These are phyloP conservation scores for Aspidoscelis tigris DNA, from an alignment of 2,113 vertebrate species.

Conservation along the genomic window DNA sequence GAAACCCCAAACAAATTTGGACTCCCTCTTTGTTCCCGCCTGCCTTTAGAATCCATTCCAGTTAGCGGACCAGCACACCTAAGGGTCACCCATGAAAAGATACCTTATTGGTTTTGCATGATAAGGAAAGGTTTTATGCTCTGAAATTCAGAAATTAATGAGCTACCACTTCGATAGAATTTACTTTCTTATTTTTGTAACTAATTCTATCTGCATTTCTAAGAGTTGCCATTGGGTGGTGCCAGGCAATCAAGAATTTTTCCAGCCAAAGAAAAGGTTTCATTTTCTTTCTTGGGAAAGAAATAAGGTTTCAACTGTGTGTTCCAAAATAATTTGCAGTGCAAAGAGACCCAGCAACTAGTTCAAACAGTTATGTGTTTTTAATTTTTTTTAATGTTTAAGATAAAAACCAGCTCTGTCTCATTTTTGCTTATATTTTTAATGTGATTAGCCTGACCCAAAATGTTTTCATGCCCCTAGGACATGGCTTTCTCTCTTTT, in stretches of 20 bases:
- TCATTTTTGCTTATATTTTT: constrained; percentile 28
- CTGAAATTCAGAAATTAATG: not conserved
- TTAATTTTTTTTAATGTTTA: constrained; percentile 24
- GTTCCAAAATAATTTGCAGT: constrained; percentile 64
- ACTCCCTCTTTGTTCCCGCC: no score
- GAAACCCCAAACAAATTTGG: no score
- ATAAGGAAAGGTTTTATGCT: not conserved
- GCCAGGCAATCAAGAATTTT: constrained; percentile 72
- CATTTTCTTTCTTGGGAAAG: constrained; percentile 36
- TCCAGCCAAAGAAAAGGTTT: constrained; percentile 42
- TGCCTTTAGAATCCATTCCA: no score
- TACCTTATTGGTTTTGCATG: not conserved
- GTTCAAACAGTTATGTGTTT: constrained; percentile 57
- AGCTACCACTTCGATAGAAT: not conserved
- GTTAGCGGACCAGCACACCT: not conserved
- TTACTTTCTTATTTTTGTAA: not conserved
- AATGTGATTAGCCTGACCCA: constrained; percentile 64
- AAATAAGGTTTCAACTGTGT: constrained; percentile 54
- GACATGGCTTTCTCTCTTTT: constrained; percentile 55
- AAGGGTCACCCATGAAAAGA: not conserved
- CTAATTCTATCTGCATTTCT: constrained; percentile 66
- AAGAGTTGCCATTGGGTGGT: constrained; percentile 76
- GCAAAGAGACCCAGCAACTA: constrained; percentile 64
- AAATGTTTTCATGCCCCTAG: constrained; percentile 59
- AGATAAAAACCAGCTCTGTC: constrained; percentile 61